Evolutionary conservation across 2,113 vertebrate genomes (phyloP), one percentile per base, ranked within the genome.

Genomic region (Ptilonorhynchus violaceus): DNA sequence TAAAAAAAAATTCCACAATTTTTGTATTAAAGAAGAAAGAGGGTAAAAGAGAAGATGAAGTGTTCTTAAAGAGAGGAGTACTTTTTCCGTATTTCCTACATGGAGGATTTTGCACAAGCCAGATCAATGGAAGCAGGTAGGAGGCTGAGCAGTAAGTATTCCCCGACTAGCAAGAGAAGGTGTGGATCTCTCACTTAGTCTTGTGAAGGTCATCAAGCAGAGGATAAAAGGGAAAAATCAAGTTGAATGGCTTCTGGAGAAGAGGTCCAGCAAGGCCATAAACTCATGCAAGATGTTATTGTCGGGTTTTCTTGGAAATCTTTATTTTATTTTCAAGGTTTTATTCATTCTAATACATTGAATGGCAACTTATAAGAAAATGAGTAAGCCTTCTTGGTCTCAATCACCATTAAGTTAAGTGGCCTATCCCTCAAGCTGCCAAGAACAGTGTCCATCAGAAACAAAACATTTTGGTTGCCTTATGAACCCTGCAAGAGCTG

Each of bases 1-100:
- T 18, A 53, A 30, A 52, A 50, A 56, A 8, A n/a, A 28, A 13
- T 1, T 1, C 11, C 23, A 2, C 3, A 3, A 31, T 46, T 83
- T 62, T 80, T 74, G 5, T 59, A 25, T 33, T 41, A 31, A 69
- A 79, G n/a, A 87, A 64, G 30, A 37, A 95, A 78, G 31, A 5
- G 2, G 4, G 7, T 10, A 60, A 90, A 31, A 70, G 21, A 88
- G 13, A 76, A 77, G 27, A 39, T 15, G 4, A 62, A 53, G 7
- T 23, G 7, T 21, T 90, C 22, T 63, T 66, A 46, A 90, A 55
- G 11, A 18, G 13, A 85, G 30, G 10, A 85, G 10, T 46, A 46
- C 5, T 69, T 67, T 47, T 69, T 5, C 68, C 7, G 0, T 47
- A 41, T 44, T 77, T 77, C 15, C 53, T 88, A 28, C 16, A 14